Conservation (phyloP, 2,113 vertebrate species). For the Pycnonotus jocosus region DNA sequence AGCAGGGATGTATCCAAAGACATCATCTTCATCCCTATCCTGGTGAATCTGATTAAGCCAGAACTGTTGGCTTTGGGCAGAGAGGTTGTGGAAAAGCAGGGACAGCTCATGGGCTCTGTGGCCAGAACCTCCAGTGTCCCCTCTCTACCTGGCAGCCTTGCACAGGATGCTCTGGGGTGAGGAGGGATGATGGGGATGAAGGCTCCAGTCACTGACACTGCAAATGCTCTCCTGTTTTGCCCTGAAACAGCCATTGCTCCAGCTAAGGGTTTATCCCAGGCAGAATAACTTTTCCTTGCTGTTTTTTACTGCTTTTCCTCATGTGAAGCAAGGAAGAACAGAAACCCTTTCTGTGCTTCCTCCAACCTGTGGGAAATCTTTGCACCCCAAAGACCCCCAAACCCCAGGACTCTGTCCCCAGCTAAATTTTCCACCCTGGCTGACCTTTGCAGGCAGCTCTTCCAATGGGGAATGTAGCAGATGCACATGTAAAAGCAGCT, state of each 20-base stretch:
- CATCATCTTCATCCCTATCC: neutral
- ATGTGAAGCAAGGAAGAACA: neutral
- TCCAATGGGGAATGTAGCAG: neutral
- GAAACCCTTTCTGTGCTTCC: neutral
- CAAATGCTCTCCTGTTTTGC: neutral
- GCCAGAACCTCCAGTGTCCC: neutral
- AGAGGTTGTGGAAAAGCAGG: neutral
- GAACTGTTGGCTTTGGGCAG: neutral
- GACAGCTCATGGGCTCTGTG: neutral
- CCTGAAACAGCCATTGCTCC: neutral
- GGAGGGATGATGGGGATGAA: neutral
- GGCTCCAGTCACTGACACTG: neutral
- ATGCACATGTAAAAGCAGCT: neutral
- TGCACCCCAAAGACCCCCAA: neutral
- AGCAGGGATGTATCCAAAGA: neutral
- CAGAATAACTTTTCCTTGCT: neutral
- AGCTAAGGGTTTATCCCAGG: neutral
- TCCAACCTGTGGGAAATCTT: neutral
- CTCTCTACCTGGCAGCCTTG: neutral
- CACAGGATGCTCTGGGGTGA: neutral
- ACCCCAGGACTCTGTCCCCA: neutral
- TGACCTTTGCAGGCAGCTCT: neutral
- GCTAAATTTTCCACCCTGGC: neutral
- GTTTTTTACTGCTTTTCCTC: neutral
- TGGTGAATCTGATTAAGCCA: neutral